Conservation (phyloP, 2,888 invertebrate species). For the Lomographa bimaculata region DNA sequence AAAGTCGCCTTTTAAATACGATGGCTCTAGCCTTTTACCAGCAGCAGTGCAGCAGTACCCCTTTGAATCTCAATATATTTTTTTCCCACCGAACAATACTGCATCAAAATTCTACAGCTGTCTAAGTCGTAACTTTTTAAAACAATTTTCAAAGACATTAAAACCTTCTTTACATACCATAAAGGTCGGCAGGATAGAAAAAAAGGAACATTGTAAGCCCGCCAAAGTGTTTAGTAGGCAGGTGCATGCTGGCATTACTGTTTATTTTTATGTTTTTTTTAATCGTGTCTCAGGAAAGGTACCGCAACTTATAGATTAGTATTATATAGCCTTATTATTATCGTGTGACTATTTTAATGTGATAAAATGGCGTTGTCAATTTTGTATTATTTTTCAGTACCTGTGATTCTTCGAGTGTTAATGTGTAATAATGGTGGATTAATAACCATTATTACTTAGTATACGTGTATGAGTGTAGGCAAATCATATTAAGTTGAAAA, state of each 20-base stretch:
- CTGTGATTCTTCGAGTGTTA: too few species aligned
- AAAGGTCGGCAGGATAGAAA: constrained; percentile 12
- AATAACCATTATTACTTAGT: too few species aligned
- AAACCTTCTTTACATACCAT: constrained; percentile 28
- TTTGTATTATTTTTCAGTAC: too few species aligned
- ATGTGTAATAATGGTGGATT: too few species aligned
- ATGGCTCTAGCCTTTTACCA: too few species aligned
- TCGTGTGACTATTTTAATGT: too few species aligned
- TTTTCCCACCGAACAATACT: constrained; percentile 20
- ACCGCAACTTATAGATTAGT: constrained; percentile 5
- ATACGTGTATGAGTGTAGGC: too few species aligned
- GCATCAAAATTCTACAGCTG: constrained; percentile 17
- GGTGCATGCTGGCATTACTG: constrained; percentile 19
- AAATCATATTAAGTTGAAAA: too few species aligned
- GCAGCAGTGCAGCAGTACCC: too few species aligned
- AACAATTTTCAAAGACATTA: constrained; percentile 25
- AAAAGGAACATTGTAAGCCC: constrained; percentile 13
- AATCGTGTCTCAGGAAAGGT: constrained; percentile 16
- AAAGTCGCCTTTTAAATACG: too few species aligned
- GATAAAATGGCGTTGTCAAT: too few species aligned
- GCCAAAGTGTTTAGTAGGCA: constrained; percentile 18
- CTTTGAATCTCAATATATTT: background rate
- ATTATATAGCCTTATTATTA: too few species aligned
- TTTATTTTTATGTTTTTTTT: constrained; percentile 19
- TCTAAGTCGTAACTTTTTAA: constrained; percentile 20